phyloP scores from a whole-genome alignment of 2,113 vertebrate species.

The Rattus rattus region DNA sequence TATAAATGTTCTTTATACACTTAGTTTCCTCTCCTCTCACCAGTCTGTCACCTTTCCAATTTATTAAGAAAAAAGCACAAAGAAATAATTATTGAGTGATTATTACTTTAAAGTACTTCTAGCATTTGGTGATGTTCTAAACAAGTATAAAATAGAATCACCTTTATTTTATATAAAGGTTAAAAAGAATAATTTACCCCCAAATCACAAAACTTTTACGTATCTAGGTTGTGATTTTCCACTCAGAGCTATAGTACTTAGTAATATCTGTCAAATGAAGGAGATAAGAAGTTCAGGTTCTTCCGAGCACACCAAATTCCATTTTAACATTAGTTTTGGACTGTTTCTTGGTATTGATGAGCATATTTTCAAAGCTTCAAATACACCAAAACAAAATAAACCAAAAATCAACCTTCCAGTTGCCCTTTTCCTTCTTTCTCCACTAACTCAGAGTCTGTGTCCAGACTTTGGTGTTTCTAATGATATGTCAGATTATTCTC shows the following conservation, averaged over 20 bases:
- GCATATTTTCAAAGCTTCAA: background rate
- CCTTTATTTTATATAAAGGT: constrained; percentile 30
- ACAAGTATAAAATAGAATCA: constrained; percentile 36
- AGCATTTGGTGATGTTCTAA: constrained; percentile 10
- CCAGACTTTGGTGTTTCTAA: background rate
- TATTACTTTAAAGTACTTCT: constrained; percentile 44
- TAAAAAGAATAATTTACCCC: background rate
- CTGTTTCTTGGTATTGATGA: background rate
- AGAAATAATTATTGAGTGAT: background rate
- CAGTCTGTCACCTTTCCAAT: background rate
- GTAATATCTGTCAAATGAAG: constrained; percentile 37
- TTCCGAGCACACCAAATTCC: background rate
- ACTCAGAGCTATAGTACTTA: background rate
- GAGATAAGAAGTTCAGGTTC: background rate
- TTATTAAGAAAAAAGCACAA: background rate
- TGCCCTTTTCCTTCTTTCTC: background rate
- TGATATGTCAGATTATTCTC: background rate
- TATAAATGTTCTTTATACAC: background rate
- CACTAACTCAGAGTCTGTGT: background rate
- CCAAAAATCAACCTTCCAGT: background rate
- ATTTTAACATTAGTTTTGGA: background rate
- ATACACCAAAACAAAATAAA: background rate
- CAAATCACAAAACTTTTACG: constrained; percentile 21
- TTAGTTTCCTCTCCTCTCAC: background rate
- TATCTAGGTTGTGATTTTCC: constrained; percentile 34